These are phyloP conservation scores for Pantherophis alleghaniensis DNA, from an alignment of 2,797 vertebrate genomes.

Conservation along the genomic window DNA sequence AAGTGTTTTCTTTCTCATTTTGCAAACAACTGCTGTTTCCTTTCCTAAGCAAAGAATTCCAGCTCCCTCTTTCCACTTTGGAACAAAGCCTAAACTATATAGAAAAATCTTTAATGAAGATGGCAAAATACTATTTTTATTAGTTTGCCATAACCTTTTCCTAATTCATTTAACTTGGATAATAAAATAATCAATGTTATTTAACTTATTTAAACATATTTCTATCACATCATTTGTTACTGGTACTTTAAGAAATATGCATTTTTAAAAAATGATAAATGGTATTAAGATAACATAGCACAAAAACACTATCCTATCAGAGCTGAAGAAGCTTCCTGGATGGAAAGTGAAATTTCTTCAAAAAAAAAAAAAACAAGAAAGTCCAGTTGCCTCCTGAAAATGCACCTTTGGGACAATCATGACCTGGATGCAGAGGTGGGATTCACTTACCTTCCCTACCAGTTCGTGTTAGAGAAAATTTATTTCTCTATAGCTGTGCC, in stretches of 20 bases:
- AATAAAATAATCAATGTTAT: slow-evolving; percentile 30
- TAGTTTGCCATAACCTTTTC: slow-evolving; percentile 28
- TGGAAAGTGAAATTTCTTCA: no score
- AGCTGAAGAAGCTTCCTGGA: no score
- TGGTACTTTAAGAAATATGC: not conserved
- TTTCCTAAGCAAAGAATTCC: slow-evolving; percentile 3
- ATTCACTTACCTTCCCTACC: no score
- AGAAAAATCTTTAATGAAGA: slow-evolving; percentile 27
- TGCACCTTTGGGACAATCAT: no score
- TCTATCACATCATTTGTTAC: not conserved
- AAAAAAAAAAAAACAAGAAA: no score
- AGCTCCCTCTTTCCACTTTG: not conserved
- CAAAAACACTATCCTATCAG: not conserved
- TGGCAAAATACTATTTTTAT: slow-evolving; percentile 33
- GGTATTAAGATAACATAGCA: no score
- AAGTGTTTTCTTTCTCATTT: not conserved
- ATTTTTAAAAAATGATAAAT: not conserved
- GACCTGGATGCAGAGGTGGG: no score
- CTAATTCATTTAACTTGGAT: slow-evolving; percentile 35
- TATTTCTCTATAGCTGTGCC: no score
- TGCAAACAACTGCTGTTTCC: not conserved
- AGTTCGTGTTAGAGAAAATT: no score
- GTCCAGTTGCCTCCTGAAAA: no score
- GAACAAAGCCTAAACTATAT: not conserved
- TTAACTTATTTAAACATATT: not conserved